Base-by-base conservation (phyloP, 2,888 invertebrate genomes). In the Itoplectis maculator region DNA sequence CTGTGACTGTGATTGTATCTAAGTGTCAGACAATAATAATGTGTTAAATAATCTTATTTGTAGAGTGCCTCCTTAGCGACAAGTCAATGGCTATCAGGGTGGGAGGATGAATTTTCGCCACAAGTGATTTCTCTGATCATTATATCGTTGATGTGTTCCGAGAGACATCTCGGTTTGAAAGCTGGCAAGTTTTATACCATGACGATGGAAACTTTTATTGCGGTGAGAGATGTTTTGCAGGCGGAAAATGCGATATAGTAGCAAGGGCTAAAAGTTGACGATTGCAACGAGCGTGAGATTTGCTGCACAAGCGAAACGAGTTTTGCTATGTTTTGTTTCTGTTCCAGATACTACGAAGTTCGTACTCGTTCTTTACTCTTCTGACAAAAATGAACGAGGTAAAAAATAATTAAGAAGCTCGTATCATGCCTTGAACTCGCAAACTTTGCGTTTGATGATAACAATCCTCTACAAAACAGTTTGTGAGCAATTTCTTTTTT, bases 281-380 rank as follows among this genome's bases (percentile, higher is more conserved):
- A n/a, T n/a, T n/a, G n/a, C n/a, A n/a, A n/a, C n/a, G n/a, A n/a
- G n/a, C n/a, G n/a, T n/a, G n/a, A n/a, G n/a, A n/a, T n/a, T n/a
- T n/a, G n/a, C n/a, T n/a, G n/a, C n/a, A n/a, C n/a, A n/a, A n/a
- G n/a, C n/a, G n/a, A n/a, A n/a, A n/a, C n/a, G n/a, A n/a, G n/a
- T n/a, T n/a, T n/a, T n/a, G n/a, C n/a, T 29, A 29, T 5, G 29
- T 29, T 29, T 29, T 29, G 29, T 29, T 3, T 6, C 35, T 65
- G 47, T 70, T 72, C 6, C 73, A 90, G 90, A 89, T 90, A 49
- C 69, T 90, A 42, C 70, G 82, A 20, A 84, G 85, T 18, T 88
- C 90, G 7, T 90, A 90, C 51, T 90, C 90, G 20, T 85, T 88
- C 68, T 90, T 88, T 69, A 81, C 89, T 37, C 81, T 90, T 45